These are phyloP conservation scores for Lutraria lutraria DNA, from an alignment of 2,888 invertebrate genomes.

Conservation along the genomic window DNA sequence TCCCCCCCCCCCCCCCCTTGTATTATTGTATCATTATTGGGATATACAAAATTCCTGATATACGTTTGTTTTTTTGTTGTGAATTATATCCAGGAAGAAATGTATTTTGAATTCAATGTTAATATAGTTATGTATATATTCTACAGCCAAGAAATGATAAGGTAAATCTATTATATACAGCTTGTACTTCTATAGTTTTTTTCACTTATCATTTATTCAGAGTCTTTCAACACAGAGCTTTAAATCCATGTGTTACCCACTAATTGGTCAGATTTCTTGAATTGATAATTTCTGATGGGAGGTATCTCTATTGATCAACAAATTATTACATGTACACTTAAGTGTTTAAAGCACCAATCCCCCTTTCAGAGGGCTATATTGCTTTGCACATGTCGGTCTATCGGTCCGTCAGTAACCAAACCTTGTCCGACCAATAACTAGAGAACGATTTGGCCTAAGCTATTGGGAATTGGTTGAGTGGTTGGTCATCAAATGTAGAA, in stretches of 20 bases:
- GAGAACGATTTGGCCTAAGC: too few relatives aligned
- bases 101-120: not conserved
- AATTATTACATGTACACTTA: slow-evolving; percentile 1
- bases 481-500: too few relatives aligned
- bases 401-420: too few relatives aligned
- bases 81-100: not conserved
- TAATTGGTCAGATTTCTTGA: not conserved
- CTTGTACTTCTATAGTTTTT: slow-evolving; percentile 30
- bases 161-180: slow-evolving; percentile 52
- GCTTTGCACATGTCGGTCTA: too few relatives aligned
- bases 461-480: too few relatives aligned
- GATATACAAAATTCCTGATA: too few relatives aligned
- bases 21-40: too few relatives aligned
- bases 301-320: not conserved
- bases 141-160: slow-evolving; percentile 63
- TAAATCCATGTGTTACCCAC: not conserved
- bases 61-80: not conserved
- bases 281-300: not conserved
- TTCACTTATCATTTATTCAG: slow-evolving; percentile 19
- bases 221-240: slow-evolving; percentile 26
- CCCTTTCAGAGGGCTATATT: too few relatives aligned
- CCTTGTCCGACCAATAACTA: too few relatives aligned
- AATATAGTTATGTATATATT: slow-evolving; percentile 28
- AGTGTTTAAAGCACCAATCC: too few relatives aligned
- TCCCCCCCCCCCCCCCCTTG: too few relatives aligned